Conservation (phyloP, 2,113 vertebrate genomes). For the Trogon surrucura region DNA sequence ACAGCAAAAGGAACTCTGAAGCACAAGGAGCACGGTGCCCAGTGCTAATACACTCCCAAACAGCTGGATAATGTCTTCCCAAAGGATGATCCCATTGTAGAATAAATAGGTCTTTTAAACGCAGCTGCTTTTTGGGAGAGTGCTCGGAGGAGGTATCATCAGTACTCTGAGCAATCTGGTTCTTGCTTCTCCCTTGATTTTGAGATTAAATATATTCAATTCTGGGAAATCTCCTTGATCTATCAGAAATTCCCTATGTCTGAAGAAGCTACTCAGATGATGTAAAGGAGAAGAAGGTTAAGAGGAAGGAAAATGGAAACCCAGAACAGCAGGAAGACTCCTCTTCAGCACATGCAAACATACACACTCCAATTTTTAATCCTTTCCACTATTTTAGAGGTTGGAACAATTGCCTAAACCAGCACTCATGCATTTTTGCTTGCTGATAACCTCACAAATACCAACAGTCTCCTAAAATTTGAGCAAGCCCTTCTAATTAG, state of each 20-base stretch:
- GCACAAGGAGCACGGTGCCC: accelerated
- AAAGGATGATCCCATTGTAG: background rate
- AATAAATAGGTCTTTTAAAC: background rate
- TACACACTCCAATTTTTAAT: background rate
- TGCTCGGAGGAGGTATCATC: background rate
- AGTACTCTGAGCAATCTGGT: background rate
- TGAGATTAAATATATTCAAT: background rate
- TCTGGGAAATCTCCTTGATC: background rate
- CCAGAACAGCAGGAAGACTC: background rate
- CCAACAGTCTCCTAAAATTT: background rate
- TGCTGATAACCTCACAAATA: background rate
- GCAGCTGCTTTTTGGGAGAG: background rate
- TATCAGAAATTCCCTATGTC: background rate
- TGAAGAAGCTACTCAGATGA: background rate
- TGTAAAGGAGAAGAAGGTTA: background rate
- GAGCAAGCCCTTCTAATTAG: background rate
- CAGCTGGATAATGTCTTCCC: background rate
- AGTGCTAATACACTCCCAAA: background rate
- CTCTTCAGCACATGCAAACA: accelerated
- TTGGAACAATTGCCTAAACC: background rate
- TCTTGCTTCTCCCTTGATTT: background rate
- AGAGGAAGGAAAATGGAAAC: background rate
- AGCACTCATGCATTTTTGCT: background rate
- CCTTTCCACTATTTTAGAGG: background rate
- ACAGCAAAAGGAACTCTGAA: background rate